These are phyloP conservation scores for Lithophane ornitopus DNA, from an alignment of 2,888 invertebrate species.

Conservation along the genomic window DNA sequence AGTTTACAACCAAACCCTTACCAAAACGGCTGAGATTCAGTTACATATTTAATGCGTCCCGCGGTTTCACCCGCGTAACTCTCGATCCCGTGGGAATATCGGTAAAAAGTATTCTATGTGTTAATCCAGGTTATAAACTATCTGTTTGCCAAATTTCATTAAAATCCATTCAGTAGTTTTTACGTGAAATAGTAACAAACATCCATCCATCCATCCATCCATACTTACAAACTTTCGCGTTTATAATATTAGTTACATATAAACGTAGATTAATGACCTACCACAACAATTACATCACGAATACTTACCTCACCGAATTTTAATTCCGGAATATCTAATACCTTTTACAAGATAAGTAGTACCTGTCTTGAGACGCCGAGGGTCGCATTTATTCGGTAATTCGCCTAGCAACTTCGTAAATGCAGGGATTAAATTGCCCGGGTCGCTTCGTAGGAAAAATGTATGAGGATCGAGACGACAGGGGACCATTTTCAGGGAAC, in stretches of 20 bases:
- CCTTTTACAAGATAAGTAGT: slow-evolving; percentile 67
- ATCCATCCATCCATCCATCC: too few species aligned
- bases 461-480: slow-evolving; percentile 67
- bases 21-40: not conserved
- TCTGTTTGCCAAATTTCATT: too few species aligned
- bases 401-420: slow-evolving; percentile 70
- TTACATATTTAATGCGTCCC: not conserved
- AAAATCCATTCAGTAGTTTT: too few species aligned
- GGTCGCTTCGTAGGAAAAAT: slow-evolving; percentile 74
- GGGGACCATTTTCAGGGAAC: slow-evolving; percentile 34
- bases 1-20: not conserved
- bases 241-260: too few species aligned
- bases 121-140: too few species aligned
- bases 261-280: slow-evolving; percentile 35
- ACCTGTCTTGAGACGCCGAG: slow-evolving; percentile 66
- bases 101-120: too few species aligned
- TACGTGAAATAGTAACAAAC: too few species aligned
- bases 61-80: too few species aligned
- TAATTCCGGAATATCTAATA: slow-evolving; percentile 62
- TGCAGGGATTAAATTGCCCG: slow-evolving; percentile 76
- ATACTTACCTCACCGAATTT: slow-evolving; percentile 56
- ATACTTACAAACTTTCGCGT: too few species aligned
- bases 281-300: slow-evolving; percentile 43
- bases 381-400: slow-evolving; percentile 74
- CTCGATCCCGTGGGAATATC: too few species aligned